Evolutionary conservation across 2,113 vertebrate species (phyloP).

Genomic region (Chaetodon auriga): DNA sequence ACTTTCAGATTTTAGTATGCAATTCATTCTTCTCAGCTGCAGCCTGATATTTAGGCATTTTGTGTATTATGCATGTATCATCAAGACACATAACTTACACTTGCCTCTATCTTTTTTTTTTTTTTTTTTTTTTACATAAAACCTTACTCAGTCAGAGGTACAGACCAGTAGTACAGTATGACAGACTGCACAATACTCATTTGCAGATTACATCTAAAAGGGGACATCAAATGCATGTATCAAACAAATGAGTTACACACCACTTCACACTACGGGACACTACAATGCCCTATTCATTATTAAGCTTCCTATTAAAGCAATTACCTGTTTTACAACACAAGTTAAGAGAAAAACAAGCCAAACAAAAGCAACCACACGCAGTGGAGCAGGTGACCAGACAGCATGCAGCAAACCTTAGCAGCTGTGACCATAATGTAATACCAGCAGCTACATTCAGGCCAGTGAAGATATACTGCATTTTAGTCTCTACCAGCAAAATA

Average conservation of each 20-base stretch:
- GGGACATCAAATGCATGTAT: not conserved
- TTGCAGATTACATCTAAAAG: not conserved
- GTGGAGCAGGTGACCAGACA: not conserved
- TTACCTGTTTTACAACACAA: not conserved
- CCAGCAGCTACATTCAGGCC: not conserved
- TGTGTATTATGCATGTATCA: not conserved
- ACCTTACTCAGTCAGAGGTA: not conserved
- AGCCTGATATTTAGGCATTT: not conserved
- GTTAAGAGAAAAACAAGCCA: no score
- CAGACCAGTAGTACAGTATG: not conserved
- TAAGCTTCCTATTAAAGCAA: not conserved
- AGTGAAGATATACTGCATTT: not conserved
- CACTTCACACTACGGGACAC: not conserved
- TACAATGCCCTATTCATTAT: not conserved
- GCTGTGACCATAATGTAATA: not conserved
- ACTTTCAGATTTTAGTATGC: not conserved
- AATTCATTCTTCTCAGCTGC: not conserved
- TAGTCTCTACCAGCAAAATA: not conserved
- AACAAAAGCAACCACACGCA: no score
- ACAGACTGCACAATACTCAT: not conserved
- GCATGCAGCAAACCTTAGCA: not conserved
- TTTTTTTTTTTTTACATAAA: not conserved
- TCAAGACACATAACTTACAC: not conserved
- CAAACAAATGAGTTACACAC: not conserved
- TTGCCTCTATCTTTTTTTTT: not conserved